phyloP scores from a whole-genome alignment of 2,797 vertebrate genomes.

The Pelodytes ibericus region DNA sequence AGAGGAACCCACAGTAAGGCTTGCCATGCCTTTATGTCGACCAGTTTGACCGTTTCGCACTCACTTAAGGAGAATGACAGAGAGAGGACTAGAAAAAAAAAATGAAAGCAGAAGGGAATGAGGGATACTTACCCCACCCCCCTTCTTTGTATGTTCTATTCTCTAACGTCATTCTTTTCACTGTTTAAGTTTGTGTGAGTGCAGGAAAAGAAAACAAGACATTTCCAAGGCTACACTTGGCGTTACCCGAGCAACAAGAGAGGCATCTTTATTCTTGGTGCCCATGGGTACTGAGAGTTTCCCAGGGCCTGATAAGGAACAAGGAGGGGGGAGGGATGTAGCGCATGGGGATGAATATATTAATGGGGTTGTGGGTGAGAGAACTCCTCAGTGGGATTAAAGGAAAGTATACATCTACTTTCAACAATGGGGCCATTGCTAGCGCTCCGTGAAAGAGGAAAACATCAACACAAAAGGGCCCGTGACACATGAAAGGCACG shows the following conservation, averaged over 20 bases:
- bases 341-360: constrained; percentile 39
- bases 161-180: constrained; percentile 70
- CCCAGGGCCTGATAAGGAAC: constrained; percentile 73
- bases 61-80: constrained; percentile 29
- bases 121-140: constrained; percentile 52
- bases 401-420: constrained; percentile 67
- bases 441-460: constrained; percentile 68
- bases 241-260: constrained; percentile 69
- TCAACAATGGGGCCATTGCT: constrained; percentile 66
- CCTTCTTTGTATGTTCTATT: constrained; percentile 51
- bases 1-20: constrained; percentile 18
- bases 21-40: constrained; percentile 53
- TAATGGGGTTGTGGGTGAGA: constrained; percentile 57
- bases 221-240: constrained; percentile 61
- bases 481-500: constrained; percentile 68
- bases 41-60: constrained; percentile 47
- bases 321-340: constrained; percentile 41
- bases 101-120: constrained; percentile 13
- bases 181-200: constrained; percentile 51
- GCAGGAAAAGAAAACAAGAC: constrained; percentile 55
- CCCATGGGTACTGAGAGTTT: constrained; percentile 73
- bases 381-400: constrained; percentile 63
- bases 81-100: constrained; percentile 23
- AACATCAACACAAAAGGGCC: constrained; percentile 61
- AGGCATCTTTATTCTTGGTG: constrained; percentile 60